Percentiles rank a stretch among this genome's conserved stretches.
These are phyloP conservation scores for Drosophila rubida DNA, from an alignment of 2,888 invertebrate genomes.

Conservation along the genomic window DNA sequence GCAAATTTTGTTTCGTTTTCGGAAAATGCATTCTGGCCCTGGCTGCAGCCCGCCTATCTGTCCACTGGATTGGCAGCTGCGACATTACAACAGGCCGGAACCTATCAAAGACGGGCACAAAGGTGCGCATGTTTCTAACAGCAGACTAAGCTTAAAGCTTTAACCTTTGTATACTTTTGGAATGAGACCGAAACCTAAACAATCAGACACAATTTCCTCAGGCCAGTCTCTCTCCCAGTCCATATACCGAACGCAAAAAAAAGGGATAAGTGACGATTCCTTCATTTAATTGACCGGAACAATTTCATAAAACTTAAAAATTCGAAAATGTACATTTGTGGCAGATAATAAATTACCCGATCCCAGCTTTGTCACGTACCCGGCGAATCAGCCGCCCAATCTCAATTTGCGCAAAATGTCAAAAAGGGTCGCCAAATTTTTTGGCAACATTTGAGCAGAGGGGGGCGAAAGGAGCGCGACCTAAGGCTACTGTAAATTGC, in stretches of 20 bases:
- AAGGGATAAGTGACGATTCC: slow-evolving; percentile 66
- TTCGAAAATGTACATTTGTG: slow-evolving; percentile 53
- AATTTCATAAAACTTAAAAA: slow-evolving; percentile 81
- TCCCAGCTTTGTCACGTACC: slow-evolving; percentile 73
- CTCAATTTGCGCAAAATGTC: slow-evolving; percentile 53
- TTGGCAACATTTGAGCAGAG: slow-evolving; percentile 34
- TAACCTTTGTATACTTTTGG: slow-evolving; percentile 26
- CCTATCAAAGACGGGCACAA: background rate
- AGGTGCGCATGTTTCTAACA: slow-evolving; percentile 23
- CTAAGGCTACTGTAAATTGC: slow-evolving; percentile 67
- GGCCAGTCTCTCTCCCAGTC: background rate
- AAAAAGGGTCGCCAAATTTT: slow-evolving; percentile 61
- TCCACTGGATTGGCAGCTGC: slow-evolving; percentile 58
- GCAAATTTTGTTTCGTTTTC: slow-evolving; percentile 64
- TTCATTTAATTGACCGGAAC: slow-evolving; percentile 83
- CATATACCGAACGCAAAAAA: too few relatives aligned
- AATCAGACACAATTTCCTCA: slow-evolving; percentile 27
- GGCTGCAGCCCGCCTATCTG: slow-evolving; percentile 37
- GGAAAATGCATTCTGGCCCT: slow-evolving; percentile 68
- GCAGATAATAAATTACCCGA: slow-evolving; percentile 78
- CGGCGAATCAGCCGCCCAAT: slow-evolving; percentile 7
- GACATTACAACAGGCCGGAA: slow-evolving; percentile 45
- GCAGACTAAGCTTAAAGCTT: slow-evolving; percentile 50
- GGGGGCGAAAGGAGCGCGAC: slow-evolving; percentile 28
- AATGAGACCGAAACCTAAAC: background rate